Evolutionary conservation across 2,888 invertebrate genomes (phyloP), one percentile per base, ranked within the genome.

Genomic region (Diachrysia chrysitis): DNA sequence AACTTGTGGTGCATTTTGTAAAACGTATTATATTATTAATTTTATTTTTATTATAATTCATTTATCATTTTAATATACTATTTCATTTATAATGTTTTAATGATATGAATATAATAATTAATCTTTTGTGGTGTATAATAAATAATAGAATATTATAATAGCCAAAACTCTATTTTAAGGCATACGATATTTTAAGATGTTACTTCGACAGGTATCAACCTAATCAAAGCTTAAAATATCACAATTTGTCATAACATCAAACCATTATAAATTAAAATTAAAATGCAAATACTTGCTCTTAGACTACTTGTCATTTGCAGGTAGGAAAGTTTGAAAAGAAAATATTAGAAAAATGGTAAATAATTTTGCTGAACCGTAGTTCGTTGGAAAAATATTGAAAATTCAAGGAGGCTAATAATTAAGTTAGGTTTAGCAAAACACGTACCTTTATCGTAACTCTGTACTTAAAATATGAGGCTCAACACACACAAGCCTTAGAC

Each of bases 381-480:
- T 12, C 10, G 48, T 19, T 9, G 48, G 48, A 51, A 51, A 29
- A 21, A 64, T 64, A 70, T 55, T 63, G 23, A 42, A 53, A n/a
- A 59, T 37, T 69, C 59, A 56, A 71, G 61, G 57, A 66, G n/a
- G 32, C 55, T 35, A 71, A 77, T 85, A 81, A 86, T 85, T 81
- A 83, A 81, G 73, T 81, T 80, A 16, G 64, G 63, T 63, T 78
- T 66, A 63, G 76, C 76, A 63, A 83, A 82, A 84, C 83, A 77
- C 75, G 79, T 81, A 81, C 71, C 79, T 82, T 83, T 88, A 88
- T 87, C 87, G 66, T 66, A 71, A 60, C 56, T 68, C 63, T 37
- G 64, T 80, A 83, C 78, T 79, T 79, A 74, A 74, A 76, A 76
- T 63, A 67, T 81, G 37, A 82, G 57, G 80, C 21, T 56, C 62